Evolutionary conservation across 2,113 vertebrate genomes (phyloP), one percentile per base, ranked within the genome.

Genomic region (Coptodon bakossiorum): DNA sequence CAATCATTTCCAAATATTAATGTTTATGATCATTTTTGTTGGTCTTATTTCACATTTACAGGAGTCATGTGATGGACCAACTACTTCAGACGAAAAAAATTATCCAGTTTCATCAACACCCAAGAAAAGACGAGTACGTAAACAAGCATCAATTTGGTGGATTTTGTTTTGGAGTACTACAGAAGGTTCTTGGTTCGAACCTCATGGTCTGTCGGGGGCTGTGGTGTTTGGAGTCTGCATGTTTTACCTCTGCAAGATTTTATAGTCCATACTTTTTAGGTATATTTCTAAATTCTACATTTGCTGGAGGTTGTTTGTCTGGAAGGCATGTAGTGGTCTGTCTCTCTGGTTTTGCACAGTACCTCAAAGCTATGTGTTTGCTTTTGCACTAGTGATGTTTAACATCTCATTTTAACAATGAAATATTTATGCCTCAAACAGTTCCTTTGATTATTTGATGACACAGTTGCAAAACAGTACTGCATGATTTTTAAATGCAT

Each of bases 101-200:
- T 4, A 22, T 80, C 63, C 6, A 34, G 7, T 19, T 36, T 52
- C 79, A 57, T 89, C 84, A 19, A 57, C 78, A n/a, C 19, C 53
- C 34, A 52, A 31, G 22, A 80, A 19, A 14, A 36, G n/a, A 63
- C 56, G 13, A 68, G 86, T 89, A 81, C 3, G 61, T 84, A 79
- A 63, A n/a, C 4, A 19, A 34, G 2, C 2, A 34, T 2, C 3
- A 12, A 27, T 19, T 48, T 45, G 43, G 11, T 45, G 43, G 43
- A 45, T 13, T 71, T 71, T 24, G 66, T 71, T 71, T 43, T 43
- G 36, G 0, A 43, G 0, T 24, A 71, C 7, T 66, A 66, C 31
- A 36, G 0, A 66, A 1, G n/a, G 3, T 71, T 73, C 13, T 12
- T 71, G 12, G 38, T 71, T 43, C 0, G 0, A 71, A 71, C 66